These are phyloP conservation scores for Pheosia tremula DNA, from an alignment of 2,888 invertebrate genomes.

Conservation along the genomic window DNA sequence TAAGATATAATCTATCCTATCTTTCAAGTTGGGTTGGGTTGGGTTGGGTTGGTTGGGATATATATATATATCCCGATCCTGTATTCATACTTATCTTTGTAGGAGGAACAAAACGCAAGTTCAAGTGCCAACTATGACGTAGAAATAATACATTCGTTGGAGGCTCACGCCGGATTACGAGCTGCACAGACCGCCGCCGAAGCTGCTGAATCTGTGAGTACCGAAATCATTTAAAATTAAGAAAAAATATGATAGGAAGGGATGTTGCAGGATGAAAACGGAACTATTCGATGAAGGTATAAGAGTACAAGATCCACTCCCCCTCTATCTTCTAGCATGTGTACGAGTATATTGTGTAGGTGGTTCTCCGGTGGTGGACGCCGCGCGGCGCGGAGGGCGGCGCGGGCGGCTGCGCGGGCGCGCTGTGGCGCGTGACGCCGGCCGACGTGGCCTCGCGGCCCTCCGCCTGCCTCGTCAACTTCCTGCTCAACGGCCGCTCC, in stretches of 20 bases:
- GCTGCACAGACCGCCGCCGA: slow-evolving; percentile 81
- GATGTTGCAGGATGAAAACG: too few relatives aligned
- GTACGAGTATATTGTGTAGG: slow-evolving; percentile 58
- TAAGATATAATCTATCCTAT: too few relatives aligned
- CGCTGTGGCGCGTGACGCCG: slow-evolving; percentile 96
- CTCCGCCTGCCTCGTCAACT: slow-evolving; percentile 98
- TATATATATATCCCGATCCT: too few relatives aligned
- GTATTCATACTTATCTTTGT: slow-evolving; percentile 11
- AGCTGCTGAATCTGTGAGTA: slow-evolving; percentile 70
- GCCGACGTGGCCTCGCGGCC: slow-evolving; percentile 98
- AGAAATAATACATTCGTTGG: slow-evolving; percentile 95
- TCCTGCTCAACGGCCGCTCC: slow-evolving; percentile 96
- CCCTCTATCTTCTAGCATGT: background rate
- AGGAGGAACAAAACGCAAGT: slow-evolving; percentile 98
- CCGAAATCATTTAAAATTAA: background rate
- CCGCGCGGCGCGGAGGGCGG: slow-evolving; percentile 93
- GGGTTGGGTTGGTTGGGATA: too few relatives aligned
- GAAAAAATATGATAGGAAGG: background rate
- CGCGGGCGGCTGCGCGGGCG: slow-evolving; percentile 93
- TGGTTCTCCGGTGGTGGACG: slow-evolving; percentile 98
- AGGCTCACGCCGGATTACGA: slow-evolving; percentile 93
- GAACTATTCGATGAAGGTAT: too few relatives aligned
- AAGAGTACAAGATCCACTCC: too few relatives aligned
- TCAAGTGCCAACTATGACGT: slow-evolving; percentile 99
- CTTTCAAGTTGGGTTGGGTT: too few relatives aligned